Conservation (phyloP, 2,797 vertebrate genomes). For the Clarias laeviceps region DNA sequence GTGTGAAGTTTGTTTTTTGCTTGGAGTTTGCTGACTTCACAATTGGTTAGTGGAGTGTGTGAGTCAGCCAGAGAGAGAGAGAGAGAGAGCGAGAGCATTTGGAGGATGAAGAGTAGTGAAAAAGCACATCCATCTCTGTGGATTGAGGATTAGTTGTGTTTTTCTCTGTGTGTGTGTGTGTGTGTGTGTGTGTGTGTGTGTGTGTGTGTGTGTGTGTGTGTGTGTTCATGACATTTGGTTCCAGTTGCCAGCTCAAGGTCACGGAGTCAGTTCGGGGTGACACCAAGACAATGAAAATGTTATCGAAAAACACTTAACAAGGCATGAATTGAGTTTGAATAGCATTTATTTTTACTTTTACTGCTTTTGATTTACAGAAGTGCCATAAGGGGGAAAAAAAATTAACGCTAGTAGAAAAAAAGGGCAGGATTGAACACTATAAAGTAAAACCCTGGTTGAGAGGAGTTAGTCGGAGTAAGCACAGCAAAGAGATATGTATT, state of each 20-base stretch:
- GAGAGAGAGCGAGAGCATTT: conserved; percentile 6
- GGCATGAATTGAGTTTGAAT: neutral
- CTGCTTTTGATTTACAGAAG: neutral
- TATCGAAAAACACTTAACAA: neutral
- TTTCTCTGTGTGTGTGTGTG: neutral
- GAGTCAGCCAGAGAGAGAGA: neutral
- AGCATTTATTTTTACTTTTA: neutral
- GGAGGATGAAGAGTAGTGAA: neutral
- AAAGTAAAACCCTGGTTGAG: neutral
- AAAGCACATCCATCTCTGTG: conserved; percentile 6
- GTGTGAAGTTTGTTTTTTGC: neutral
- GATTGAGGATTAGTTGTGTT: neutral
- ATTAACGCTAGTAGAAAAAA: neutral
- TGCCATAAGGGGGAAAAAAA: neutral
- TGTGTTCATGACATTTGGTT: neutral
- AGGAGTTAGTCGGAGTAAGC: neutral
- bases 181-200: neutral
- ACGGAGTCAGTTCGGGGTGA: neutral
- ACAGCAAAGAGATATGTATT: neutral
- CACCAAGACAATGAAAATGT: neutral
- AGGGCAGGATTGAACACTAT: neutral
- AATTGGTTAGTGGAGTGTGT: conserved; percentile 9
- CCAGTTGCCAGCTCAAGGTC: neutral
- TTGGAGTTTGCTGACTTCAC: conserved; percentile 1
- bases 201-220: neutral